Evolutionary conservation across 1,140 invertebrate genomes (phyloP).

Genomic region (Pseudachorutes palmiensis): DNA sequence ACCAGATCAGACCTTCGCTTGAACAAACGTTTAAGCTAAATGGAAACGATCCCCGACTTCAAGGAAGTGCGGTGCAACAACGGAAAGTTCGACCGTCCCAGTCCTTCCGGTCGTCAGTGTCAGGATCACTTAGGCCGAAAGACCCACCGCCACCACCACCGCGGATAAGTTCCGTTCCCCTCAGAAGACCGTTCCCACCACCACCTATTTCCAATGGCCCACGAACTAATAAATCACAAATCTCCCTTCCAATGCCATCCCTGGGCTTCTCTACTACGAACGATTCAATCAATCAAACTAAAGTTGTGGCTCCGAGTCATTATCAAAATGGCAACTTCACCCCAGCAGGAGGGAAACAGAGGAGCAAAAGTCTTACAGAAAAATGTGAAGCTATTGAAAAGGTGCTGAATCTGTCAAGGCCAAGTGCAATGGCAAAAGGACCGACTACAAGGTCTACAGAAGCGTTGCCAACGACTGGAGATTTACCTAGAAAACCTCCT

Average conservation of each 20-base stretch:
- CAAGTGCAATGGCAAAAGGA: constrained; percentile 8
- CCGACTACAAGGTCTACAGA: too few relatives aligned
- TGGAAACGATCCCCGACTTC: constrained; percentile 9
- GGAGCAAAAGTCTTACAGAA: constrained; percentile 30
- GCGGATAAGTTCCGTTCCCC: constrained; percentile 15
- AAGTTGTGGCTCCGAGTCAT: background rate
- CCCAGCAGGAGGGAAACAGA: background rate
- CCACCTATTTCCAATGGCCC: background rate
- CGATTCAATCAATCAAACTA: background rate
- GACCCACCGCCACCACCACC: constrained; percentile 44
- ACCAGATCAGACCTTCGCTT: constrained; percentile 33
- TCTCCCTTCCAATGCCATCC: constrained; percentile 26
- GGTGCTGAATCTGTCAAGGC: constrained; percentile 22
- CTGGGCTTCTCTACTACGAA: constrained; percentile 19
- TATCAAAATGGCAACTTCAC: background rate
- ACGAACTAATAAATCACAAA: constrained; percentile 28
- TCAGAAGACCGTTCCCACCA: constrained; percentile 7
- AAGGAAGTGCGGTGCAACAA: background rate
- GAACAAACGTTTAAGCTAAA: constrained; percentile 30
- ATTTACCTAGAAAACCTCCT: too few relatives aligned
- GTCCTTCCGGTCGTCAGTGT: constrained; percentile 12
- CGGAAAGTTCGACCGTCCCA: constrained; percentile 13
- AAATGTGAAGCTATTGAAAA: constrained; percentile 31
- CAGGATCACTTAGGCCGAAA: constrained; percentile 39
- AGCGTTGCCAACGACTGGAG: too few relatives aligned